phyloP scores from a whole-genome alignment of 2,113 vertebrate species.

The Eublepharis macularius region DNA sequence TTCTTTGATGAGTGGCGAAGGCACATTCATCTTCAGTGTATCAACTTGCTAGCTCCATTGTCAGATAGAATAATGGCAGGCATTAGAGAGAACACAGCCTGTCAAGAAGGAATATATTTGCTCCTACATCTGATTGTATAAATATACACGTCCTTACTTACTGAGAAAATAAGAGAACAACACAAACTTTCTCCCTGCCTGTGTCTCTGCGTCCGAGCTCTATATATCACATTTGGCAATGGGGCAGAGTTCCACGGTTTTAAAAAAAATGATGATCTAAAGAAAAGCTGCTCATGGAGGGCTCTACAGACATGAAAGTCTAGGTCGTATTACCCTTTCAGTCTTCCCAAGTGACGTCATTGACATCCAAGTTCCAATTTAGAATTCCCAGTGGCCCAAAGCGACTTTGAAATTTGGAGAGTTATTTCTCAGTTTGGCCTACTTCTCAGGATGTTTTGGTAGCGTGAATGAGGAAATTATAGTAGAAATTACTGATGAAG shows the following conservation, averaged over 20 bases:
- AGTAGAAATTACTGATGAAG: too few species aligned
- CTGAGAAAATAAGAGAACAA: constrained; percentile 1
- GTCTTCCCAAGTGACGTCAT: fast-evolving
- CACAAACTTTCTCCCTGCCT: background rate
- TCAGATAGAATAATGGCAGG: constrained; percentile 34
- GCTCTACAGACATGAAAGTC: background rate
- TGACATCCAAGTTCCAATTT: background rate
- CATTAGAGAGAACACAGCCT: constrained; percentile 31
- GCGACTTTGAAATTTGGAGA: too few species aligned
- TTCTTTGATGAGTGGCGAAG: constrained; percentile 23
- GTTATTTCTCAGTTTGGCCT: too few species aligned
- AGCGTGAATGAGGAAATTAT: too few species aligned
- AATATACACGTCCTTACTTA: background rate
- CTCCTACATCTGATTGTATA: constrained; percentile 39
- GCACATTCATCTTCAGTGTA: constrained; percentile 4
- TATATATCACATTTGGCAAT: background rate
- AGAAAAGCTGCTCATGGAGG: background rate
- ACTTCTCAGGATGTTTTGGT: too few species aligned
- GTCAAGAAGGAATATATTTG: constrained; percentile 8
- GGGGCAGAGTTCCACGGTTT: background rate
- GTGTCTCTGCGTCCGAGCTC: background rate
- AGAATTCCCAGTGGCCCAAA: too few species aligned
- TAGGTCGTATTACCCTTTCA: background rate
- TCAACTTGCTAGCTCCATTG: constrained; percentile 16
- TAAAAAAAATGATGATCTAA: background rate